phyloP scores from a whole-genome alignment of 37 sponge, comb jelly and placozoan genomes.

The Diacarnus erythraeanus region DNA sequence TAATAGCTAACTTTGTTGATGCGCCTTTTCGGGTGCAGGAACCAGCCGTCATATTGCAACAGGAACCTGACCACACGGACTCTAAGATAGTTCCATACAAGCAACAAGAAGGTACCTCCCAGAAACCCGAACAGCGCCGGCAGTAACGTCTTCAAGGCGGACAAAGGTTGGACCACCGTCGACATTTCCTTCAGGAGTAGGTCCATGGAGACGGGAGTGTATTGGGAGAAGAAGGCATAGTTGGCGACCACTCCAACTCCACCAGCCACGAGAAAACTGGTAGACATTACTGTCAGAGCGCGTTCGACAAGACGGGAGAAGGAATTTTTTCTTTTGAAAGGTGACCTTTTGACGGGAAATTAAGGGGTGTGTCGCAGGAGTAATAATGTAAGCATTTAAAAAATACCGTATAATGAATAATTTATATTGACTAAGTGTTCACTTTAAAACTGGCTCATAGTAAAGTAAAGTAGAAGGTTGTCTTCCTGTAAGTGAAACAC shows the following conservation, averaged over 20 bases:
- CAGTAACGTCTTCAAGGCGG: slow-evolving; percentile 24
- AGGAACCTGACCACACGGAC: slow-evolving; percentile 47
- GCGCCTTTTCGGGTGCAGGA: slow-evolving; percentile 56
- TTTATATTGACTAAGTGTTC: too few species aligned
- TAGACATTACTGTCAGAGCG: slow-evolving; percentile 5
- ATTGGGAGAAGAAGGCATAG: slow-evolving; percentile 47
- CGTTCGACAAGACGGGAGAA: background rate
- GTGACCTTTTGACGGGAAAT: too few species aligned
- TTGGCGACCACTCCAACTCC: slow-evolving; percentile 59
- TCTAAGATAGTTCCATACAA: slow-evolving; percentile 57
- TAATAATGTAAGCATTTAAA: too few species aligned
- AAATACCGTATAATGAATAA: too few species aligned
- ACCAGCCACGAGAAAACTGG: slow-evolving; percentile 40
- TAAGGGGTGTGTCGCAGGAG: too few species aligned
- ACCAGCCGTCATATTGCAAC: slow-evolving; percentile 70
- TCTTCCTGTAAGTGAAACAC: too few species aligned
- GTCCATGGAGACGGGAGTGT: slow-evolving; percentile 3
- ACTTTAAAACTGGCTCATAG: too few species aligned
- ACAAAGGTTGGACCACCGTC: slow-evolving; percentile 28
- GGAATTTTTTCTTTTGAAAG: too few species aligned
- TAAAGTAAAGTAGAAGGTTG: too few species aligned
- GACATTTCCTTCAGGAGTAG: slow-evolving; percentile 22
- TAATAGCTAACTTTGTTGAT: slow-evolving; percentile 37
- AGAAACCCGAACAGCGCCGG: slow-evolving; percentile 51
- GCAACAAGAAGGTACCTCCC: slow-evolving; percentile 45